phyloP scores from a whole-genome alignment of 2,113 vertebrate species.

The Anseranas semipalmata region DNA sequence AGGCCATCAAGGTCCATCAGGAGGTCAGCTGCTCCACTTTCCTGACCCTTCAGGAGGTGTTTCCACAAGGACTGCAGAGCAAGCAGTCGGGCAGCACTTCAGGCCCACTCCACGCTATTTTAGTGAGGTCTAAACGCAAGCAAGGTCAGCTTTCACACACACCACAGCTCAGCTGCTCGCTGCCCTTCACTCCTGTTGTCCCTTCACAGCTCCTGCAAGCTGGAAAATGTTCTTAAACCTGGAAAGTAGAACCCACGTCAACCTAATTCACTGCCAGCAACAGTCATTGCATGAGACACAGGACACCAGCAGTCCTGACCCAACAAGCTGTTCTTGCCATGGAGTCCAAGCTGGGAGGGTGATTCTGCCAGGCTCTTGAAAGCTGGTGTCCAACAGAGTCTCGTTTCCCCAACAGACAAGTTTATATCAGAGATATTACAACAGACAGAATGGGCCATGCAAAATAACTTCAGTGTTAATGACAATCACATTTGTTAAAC shows the following conservation, averaged over 20 bases:
- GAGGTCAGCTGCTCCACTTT: neutral
- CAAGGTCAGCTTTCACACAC: neutral
- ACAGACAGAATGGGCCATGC: neutral
- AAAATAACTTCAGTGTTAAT: neutral
- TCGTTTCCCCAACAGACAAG: neutral
- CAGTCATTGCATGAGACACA: neutral
- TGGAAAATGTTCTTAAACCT: neutral
- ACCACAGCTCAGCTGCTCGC: neutral
- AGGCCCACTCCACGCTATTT: neutral
- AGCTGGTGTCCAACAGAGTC: neutral
- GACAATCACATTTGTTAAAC: fast-evolving
- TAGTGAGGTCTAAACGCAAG: neutral
- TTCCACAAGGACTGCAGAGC: neutral
- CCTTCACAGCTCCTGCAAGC: neutral
- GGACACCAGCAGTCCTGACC: neutral
- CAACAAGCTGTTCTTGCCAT: neutral
- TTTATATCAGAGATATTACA: neutral
- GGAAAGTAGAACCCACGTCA: neutral
- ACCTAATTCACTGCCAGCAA: neutral
- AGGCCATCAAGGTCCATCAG: neutral
- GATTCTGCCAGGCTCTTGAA: neutral
- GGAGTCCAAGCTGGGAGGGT: neutral
- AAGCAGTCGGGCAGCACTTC: neutral
- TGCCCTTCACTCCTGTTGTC: neutral
- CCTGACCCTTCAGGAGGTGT: neutral